Evolutionary conservation across 2,113 vertebrate species (phyloP), one percentile per base, ranked within the genome.

Genomic region (Suricata suricatta): DNA sequence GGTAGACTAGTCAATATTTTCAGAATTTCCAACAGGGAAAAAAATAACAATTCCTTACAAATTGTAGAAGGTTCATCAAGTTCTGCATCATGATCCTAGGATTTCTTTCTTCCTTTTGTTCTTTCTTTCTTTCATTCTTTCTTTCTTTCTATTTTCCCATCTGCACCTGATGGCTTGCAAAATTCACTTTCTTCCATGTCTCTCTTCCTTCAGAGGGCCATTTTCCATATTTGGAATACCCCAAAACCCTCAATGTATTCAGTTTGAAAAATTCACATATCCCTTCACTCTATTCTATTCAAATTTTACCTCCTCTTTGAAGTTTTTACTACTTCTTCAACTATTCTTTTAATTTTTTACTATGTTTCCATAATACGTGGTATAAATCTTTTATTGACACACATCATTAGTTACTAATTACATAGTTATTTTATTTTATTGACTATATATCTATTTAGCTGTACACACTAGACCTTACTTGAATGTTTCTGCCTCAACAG

Each of bases 201-300:
- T 86, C 4, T 93, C 4, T 76, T 47, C 35, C 17, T 90, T 64
- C 27, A 4, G 17, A 11, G 69, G 3, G 2, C 13, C 13, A 1
- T 57, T 85, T 85, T 4, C 71, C 27, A 31, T 17, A 15, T 9
- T 54, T 95, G 50, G 10, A 96, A 86, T 64, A n/a, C 19, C 12
- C 1, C 1, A 21, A 27, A 10, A 60, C 0, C 3, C 4, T 10
- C 41, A 76, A 23, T 2, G 35, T 69, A 69, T 7, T 44, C 14
- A 31, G 2, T 52, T 76, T 13, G 16, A 64, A 64, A 72, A 44
- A 15, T 5, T 41, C 72, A 71, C 47, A 11, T 27, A 50, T 80
- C n/a, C 27, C 63, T 80, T 87, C 29, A 52, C 2, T 85, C 6
- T 57, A n/a, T 90, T 89, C 57, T 86, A 4, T 23, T 95, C 15